These are phyloP conservation scores for Nixonia krombeini DNA, from an alignment of 1,140 invertebrate genomes.

Conservation along the genomic window DNA sequence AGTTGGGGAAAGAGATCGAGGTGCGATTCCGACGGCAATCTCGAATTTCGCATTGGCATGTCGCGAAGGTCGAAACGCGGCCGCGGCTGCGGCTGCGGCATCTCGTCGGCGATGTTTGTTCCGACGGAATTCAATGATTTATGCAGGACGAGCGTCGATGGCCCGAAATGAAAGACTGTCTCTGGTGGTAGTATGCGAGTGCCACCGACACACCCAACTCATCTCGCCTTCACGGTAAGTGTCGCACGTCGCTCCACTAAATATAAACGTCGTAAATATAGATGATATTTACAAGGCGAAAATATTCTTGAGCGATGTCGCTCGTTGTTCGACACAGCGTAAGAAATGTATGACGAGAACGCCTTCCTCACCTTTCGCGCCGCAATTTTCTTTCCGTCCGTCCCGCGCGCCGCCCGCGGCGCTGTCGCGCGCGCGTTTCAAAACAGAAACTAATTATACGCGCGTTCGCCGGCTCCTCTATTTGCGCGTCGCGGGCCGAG, in stretches of 20 bases:
- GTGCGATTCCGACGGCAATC: too few species aligned
- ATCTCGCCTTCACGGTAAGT: constrained; percentile 55
- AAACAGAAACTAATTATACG: constrained; percentile 33
- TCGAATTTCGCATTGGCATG: too few species aligned
- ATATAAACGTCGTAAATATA: constrained; percentile 69
- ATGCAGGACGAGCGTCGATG: constrained; percentile 52
- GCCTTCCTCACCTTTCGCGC: constrained; percentile 44
- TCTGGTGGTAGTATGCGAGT: constrained; percentile 52
- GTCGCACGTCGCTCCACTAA: constrained; percentile 63
- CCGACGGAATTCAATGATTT: constrained; percentile 53
- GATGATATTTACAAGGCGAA: constrained; percentile 66
- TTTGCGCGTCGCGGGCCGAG: too few species aligned
- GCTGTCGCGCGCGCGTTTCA: too few species aligned
- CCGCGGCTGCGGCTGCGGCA: too few species aligned
- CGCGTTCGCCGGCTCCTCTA: constrained; percentile 38
- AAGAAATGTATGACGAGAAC: constrained; percentile 51
- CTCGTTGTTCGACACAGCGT: constrained; percentile 51
- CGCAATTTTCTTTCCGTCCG: constrained; percentile 38
- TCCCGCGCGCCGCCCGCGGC: too few species aligned
- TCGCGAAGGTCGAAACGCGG: too few species aligned
- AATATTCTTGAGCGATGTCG: constrained; percentile 60
- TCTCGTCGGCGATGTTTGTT: constrained; percentile 33
- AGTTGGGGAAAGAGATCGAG: too few species aligned
- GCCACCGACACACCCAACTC: constrained; percentile 65
- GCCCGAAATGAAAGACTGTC: constrained; percentile 67